These are phyloP conservation scores for Neoaliturus tenellus DNA, from an alignment of 2,888 invertebrate genomes.

Conservation along the genomic window DNA sequence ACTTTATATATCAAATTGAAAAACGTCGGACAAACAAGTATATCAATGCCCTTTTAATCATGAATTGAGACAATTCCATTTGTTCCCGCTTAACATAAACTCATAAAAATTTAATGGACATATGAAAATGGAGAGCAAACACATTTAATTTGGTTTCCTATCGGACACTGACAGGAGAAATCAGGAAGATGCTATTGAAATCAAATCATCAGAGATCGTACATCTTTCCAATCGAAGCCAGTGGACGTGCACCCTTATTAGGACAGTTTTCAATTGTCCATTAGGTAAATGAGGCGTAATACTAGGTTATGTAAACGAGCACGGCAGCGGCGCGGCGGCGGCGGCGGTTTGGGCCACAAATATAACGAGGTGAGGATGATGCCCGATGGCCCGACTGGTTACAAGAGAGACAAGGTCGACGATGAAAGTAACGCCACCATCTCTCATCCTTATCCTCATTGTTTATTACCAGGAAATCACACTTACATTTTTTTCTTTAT, in stretches of 20 bases:
- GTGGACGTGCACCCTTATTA: not conserved
- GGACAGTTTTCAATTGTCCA: slow-evolving; percentile 16
- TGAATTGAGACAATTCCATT: no score
- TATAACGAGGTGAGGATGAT: not conserved
- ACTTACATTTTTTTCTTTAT: not conserved
- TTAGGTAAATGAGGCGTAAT: slow-evolving; percentile 20
- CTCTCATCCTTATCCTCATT: slow-evolving; percentile 8
- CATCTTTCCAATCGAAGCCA: not conserved
- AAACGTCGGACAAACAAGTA: no score
- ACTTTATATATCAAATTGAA: no score
- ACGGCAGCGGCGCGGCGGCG: not conserved
- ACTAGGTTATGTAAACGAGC: not conserved
- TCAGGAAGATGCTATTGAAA: not conserved
- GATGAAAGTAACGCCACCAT: slow-evolving; percentile 15
- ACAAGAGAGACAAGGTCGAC: not conserved
- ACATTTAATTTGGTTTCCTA: no score
- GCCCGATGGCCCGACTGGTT: not conserved
- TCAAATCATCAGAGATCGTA: not conserved
- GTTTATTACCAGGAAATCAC: not conserved
- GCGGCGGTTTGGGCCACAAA: no score
- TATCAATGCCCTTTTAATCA: no score
- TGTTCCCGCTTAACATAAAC: no score
- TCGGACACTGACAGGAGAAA: no score
- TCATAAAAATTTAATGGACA: no score
- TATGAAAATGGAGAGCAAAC: no score